Evolutionary conservation across 37 sponge, comb jelly and placozoan genomes (phyloP), one percentile per base, ranked within the genome.

Genomic region (Lycopodina hypogea): DNA sequence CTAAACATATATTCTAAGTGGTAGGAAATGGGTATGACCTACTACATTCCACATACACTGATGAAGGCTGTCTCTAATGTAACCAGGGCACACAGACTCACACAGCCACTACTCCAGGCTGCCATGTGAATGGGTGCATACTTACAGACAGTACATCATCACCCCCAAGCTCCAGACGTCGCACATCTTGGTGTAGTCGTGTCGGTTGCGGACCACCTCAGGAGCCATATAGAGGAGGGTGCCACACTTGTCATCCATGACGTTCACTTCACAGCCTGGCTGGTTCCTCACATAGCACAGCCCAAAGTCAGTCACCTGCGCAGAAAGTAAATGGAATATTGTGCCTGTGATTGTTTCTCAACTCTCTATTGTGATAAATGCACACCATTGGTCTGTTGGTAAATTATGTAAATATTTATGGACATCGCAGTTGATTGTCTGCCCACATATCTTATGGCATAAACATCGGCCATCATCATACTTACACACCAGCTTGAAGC

Each of bases 131-230:
- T n/a, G n/a, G n/a, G n/a, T n/a, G n/a, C n/a, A n/a, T 45, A 90
- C 97, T 91, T 45, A 96, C 97, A 98, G 68, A 24, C 72, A 69
- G 53, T 95, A 98, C 94, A 98, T 93, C 67, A 98, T 90, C 65
- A 98, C 97, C 22, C 99, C 99, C 28, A 95, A 81, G 50, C 94
- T 93, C 99, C 99, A 98, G 9, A 98, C 86, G 71, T 98, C 99
- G 77, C 99, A 98, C 64, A 85, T 83, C 53, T 93, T 82, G 34
- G 90, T 93, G 59, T 98, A 98, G 29, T 84, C 92, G 17, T 91
- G 79, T 35, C 81, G 79, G 83, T 85, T 98, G 41, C 71, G 78
- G 56, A 98, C 39, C 7, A 98, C 92, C 80, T 98, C 99, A 15
- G 99, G 99, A 23, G 99, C 99, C 97, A 96, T 96, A 77, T 96